Evolutionary conservation across 1,140 invertebrate genomes (phyloP), one percentile per base, ranked within the genome.

Genomic region (Heliconius melpomene): DNA sequence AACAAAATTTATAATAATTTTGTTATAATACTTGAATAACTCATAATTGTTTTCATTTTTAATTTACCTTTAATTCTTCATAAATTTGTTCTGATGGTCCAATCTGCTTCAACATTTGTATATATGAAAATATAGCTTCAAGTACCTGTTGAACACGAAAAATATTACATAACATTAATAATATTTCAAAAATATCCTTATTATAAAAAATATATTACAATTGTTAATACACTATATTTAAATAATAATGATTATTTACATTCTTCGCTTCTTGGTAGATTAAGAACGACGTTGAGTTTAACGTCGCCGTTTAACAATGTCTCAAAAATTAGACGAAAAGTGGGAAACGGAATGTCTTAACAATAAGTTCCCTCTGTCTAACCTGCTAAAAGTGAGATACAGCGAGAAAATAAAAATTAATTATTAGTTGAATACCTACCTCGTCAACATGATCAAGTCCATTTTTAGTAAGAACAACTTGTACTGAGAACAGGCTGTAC

Each of bases 391-490:
- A 36, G 32, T 5, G 6, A 5, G 32, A 36, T 36, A 40, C 40
- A 46, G 40, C 13, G 40, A 0, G 2, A 16, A 46, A 46, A 1
- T 16, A 46, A 46, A 46, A 46, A 46, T 46, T 46, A 46, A 57
- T 57, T 23, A n/a, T 57, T 7, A 23, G 0, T 57, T 23, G 18
- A 23, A 9, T 9, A 57, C 54, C 0, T 16, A 95, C 96, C 82
- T 97, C 95, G 70, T 96, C 94, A 18, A 98, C 87, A 83, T 98
- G 96, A 60, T 96, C 90, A 32, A 97, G 95, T 23, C 98, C 98
- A 82, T 97, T 96, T 76, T 98, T 96, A 0, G 98, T 98, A 6
- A 99, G 94, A 36, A 96, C 95, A 20, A 99, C 95, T 81, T 95
- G 96, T 2, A 98, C 92, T 32, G 94, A 96, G 89, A 98, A 98